phyloP scores from a whole-genome alignment of 2,113 vertebrate species.

The Istiophorus platypterus region DNA sequence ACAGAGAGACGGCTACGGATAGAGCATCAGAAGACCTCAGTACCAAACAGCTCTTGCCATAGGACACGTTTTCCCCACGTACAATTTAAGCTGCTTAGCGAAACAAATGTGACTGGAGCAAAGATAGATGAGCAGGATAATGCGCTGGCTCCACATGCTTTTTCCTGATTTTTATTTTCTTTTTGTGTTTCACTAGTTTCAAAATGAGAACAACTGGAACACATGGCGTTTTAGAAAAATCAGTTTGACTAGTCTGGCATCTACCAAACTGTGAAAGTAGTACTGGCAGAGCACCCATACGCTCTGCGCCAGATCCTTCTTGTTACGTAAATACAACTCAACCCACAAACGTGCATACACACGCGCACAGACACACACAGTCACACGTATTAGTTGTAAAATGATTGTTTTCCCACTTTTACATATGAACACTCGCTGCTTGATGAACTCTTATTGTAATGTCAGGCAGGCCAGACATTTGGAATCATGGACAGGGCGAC shows the following conservation, averaged over 20 bases:
- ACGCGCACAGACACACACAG: constrained; percentile 17
- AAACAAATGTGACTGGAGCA: constrained; percentile 52
- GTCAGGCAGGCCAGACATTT: no score
- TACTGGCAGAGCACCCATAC: constrained; percentile 73
- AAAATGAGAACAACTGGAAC: constrained; percentile 74
- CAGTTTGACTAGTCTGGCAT: constrained; percentile 72
- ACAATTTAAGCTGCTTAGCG: constrained; percentile 67
- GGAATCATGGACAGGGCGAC: background rate
- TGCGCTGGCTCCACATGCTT: constrained; percentile 21
- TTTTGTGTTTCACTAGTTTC: constrained; percentile 44
- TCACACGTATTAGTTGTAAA: constrained; percentile 31
- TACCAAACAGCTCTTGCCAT: constrained; percentile 34
- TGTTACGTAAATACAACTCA: constrained; percentile 37
- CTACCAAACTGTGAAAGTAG: constrained; percentile 72
- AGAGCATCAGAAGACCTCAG: constrained; percentile 46
- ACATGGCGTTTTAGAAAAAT: constrained; percentile 69
- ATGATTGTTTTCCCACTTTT: constrained; percentile 60
- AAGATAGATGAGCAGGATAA: constrained; percentile 48
- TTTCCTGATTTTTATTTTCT: constrained; percentile 18
- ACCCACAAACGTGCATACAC: constrained; percentile 25
- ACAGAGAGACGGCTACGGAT: constrained; percentile 51
- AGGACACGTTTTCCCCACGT: constrained; percentile 47
- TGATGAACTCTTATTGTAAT: constrained; percentile 20
- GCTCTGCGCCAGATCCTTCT: constrained; percentile 68
- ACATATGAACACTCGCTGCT: constrained; percentile 14